Percentiles rank a stretch among this genome's conserved stretches.
phyloP scores from a whole-genome alignment of 2,113 vertebrate genomes.

The Herpetotheres cachinnans region DNA sequence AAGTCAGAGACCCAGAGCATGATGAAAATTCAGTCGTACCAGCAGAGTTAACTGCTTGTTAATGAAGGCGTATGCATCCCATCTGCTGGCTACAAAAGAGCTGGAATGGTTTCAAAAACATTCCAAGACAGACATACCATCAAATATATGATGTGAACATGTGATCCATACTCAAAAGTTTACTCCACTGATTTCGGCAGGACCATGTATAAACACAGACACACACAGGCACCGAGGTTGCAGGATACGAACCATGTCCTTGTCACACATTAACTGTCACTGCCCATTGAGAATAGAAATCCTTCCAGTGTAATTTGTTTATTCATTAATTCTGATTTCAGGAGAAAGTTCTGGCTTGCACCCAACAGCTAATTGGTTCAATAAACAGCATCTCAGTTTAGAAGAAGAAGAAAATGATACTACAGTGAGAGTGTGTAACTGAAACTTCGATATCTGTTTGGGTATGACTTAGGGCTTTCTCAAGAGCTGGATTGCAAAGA shows the following conservation, averaged over 20 bases:
- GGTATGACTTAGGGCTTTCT: background rate
- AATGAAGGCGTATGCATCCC: slow-evolving; percentile 60
- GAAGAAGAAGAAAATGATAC: slow-evolving; percentile 7
- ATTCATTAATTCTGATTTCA: slow-evolving; percentile 53
- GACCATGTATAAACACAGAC: accelerated
- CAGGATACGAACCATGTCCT: accelerated
- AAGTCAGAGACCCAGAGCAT: slow-evolving; percentile 7
- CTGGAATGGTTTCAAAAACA: slow-evolving; percentile 42
- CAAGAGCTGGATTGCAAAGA: background rate
- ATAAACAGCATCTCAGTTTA: slow-evolving; percentile 23
- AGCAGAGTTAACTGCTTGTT: slow-evolving; percentile 35
- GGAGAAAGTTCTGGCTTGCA: slow-evolving; percentile 54
- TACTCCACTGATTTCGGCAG: background rate
- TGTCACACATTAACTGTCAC: background rate
- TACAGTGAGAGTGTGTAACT: background rate
- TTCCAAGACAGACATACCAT: slow-evolving; percentile 20
- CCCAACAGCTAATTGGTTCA: slow-evolving; percentile 61
- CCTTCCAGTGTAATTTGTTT: slow-evolving; percentile 7
- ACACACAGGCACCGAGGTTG: background rate
- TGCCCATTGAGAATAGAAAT: background rate
- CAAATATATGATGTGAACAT: background rate
- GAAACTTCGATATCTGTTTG: background rate
- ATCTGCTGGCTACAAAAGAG: slow-evolving; percentile 52
- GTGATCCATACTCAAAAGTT: background rate
- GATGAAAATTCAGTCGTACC: slow-evolving; percentile 22